A percentile compares a stretch with the other conserved stretches of the same genome.
phyloP scores from a whole-genome alignment of 1,140 invertebrate species.

The Popillia japonica region DNA sequence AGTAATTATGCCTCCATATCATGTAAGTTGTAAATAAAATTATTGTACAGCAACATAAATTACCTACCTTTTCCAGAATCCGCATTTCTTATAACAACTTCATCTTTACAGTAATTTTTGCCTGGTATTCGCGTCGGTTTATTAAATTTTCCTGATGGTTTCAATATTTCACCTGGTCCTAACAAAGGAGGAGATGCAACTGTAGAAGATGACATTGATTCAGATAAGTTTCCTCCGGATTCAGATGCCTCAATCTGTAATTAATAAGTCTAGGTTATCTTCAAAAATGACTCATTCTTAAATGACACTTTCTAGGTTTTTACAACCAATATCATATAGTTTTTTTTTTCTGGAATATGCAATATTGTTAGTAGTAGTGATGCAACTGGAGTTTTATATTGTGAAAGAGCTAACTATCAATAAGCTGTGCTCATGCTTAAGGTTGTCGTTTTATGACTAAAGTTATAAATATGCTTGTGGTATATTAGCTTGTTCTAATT shows the following conservation, averaged over 20 bases:
- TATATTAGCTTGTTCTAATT: too few species aligned
- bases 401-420: too few species aligned
- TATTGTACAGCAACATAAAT: neutral
- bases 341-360: too few species aligned
- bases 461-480: too few species aligned
- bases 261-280: neutral
- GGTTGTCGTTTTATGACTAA: too few species aligned
- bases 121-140: conserved; percentile 90
- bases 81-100: conserved; percentile 91
- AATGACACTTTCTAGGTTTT: too few species aligned
- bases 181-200: conserved; percentile 68
- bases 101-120: conserved; percentile 92
- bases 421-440: too few species aligned
- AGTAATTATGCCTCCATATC: too few species aligned
- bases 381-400: too few species aligned
- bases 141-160: conserved; percentile 85
- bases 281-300: neutral
- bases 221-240: conserved; percentile 53
- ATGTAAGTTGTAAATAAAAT: too few species aligned
- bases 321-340: too few species aligned
- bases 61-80: conserved; percentile 91
- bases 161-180: conserved; percentile 82
- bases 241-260: conserved; percentile 56
- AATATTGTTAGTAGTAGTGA: too few species aligned
- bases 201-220: conserved; percentile 56